Conservation (phyloP, 2,113 vertebrate genomes). For the Empidonax alnorum region DNA sequence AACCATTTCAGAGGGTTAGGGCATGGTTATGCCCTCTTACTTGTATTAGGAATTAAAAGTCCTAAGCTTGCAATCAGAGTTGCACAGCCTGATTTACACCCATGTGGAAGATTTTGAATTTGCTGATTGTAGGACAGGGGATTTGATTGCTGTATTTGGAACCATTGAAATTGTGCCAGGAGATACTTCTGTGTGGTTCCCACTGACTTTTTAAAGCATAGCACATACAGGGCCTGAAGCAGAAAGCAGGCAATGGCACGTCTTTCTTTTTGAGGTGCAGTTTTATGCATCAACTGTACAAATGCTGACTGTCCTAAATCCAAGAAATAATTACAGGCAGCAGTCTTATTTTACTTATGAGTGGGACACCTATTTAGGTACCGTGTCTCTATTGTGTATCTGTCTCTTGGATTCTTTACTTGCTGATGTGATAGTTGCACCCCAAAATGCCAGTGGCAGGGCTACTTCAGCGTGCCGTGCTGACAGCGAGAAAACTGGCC, state of each 20-base stretch:
- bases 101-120: neutral
- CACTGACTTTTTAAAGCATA: neutral
- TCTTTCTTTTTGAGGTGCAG: neutral
- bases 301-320: neutral
- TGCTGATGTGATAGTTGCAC: neutral
- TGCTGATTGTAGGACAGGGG: conserved; percentile 20
- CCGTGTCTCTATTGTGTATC: fast-evolving
- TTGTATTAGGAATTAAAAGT: conserved; percentile 54
- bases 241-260: neutral
- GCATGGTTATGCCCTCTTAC: conserved; percentile 43
- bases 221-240: neutral
- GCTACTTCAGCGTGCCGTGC: neutral
- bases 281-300: neutral
- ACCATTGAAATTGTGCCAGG: neutral
- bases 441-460: neutral
- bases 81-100: conserved; percentile 25
- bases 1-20: conserved; percentile 48
- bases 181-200: neutral
- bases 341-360: neutral
- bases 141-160: conserved; percentile 24
- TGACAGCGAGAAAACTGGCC: neutral
- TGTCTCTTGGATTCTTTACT: neutral
- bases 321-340: neutral
- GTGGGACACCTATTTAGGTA: fast-evolving
- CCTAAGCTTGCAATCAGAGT: conserved; percentile 49